Evolutionary conservation across 2,113 vertebrate species (phyloP), one percentile per base, ranked within the genome.

Genomic region (Phalacrocorax carbo): DNA sequence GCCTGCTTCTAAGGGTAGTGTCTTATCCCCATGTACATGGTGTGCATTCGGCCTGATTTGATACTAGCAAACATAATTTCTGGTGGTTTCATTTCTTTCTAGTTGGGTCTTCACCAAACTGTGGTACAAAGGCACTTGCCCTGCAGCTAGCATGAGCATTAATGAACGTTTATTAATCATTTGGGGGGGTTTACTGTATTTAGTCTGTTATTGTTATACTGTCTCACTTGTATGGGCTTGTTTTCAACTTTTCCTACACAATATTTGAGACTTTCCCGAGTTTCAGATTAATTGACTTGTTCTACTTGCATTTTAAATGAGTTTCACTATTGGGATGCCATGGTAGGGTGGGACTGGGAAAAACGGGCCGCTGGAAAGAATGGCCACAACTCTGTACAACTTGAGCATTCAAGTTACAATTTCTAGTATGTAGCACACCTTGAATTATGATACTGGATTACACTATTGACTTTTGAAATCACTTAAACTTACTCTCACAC

Each of bases 321-420:
- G 23, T 30, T 51, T 65, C 5, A 6, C 57, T 73, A 0, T 52
- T 62, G 82, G 54, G 51, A 18, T 90, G 27, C 44, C 1, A 0
- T 54, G 36, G n/a, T 42, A 40, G 66, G 40, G 32, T 87, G 18
- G 5, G 54, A 79, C 13, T 64, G 58, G 54, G 75, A 42, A 62
- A 65, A 69, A 68, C 25, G 38, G n/a, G 32, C 48, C 0, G 0
- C 51, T 82, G 42, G 40, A 42, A 83, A 29, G 52, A 40, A 44
- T 29, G 26, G 17, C 36, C 9, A 3, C 6, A 17, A 27, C 51
- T 80, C 32, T 0, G 2, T 34, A 1, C 8, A 48, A 16, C 23
- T 25, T 34, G 7, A 52, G 17, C 26, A 8, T 61, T 60, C 34
- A 48, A 60, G 29, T n/a, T 66, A 29, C 20, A 34, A n/a, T 58